These are phyloP conservation scores for Ophioninae sp. DNA, from an alignment of 2,888 invertebrate genomes.

Conservation along the genomic window DNA sequence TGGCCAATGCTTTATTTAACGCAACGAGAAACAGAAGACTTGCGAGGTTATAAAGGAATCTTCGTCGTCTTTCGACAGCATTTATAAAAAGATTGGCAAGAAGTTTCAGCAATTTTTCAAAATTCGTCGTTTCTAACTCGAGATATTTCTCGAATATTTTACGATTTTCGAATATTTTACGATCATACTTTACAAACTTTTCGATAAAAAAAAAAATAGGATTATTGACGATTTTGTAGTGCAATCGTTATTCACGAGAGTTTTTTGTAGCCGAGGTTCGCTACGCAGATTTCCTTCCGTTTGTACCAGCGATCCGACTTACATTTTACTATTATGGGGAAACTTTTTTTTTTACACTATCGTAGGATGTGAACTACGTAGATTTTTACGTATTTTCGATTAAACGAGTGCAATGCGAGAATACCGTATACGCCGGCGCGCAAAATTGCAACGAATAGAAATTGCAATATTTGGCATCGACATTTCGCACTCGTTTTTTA, in stretches of 20 bases:
- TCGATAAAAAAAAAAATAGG: neutral
- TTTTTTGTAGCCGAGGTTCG: neutral
- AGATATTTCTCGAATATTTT: too few relatives aligned
- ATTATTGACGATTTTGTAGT: neutral
- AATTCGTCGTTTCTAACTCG: neutral
- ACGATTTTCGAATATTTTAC: too few relatives aligned
- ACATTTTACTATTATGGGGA: neutral
- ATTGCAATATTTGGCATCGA: conserved; percentile 56
- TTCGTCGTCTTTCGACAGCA: neutral
- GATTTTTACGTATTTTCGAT: neutral
- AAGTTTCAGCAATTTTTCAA: neutral
- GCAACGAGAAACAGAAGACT: conserved; percentile 21
- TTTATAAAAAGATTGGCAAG: neutral
- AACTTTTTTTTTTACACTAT: neutral
- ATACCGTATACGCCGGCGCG: conserved; percentile 44
- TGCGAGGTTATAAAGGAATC: neutral
- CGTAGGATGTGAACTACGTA: neutral
- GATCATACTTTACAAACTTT: too few relatives aligned
- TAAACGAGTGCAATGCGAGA: conserved; percentile 13
- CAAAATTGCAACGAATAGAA: conserved; percentile 33
- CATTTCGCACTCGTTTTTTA: neutral
- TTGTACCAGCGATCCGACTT: too few relatives aligned
- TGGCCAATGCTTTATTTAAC: conserved; percentile 34
- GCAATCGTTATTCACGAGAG: neutral
- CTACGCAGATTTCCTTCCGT: neutral